A percentile compares a stretch with the other conserved stretches of the same genome.
Conservation (phyloP, 2,113 vertebrate species). For the Heliornis fulica region DNA sequence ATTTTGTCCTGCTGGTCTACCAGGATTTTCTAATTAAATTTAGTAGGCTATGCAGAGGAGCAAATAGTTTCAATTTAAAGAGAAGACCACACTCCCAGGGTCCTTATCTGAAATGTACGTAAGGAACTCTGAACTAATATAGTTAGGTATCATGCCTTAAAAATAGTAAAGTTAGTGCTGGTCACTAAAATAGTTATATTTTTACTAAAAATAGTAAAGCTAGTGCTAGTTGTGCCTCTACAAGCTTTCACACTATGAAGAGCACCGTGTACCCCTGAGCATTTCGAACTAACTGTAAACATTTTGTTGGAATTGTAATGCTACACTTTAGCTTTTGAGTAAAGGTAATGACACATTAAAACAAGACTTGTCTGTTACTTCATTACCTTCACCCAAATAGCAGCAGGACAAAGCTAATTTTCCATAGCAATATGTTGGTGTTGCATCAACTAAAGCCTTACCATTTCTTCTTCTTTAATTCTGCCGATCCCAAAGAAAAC, state of each 20-base stretch:
- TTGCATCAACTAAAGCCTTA: neutral
- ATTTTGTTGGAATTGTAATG: neutral
- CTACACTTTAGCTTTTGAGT: neutral
- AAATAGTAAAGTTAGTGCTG: neutral
- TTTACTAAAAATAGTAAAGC: neutral
- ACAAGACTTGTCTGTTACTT: neutral
- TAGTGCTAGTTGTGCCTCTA: neutral
- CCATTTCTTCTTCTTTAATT: neutral
- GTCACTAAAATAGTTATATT: too few relatives aligned
- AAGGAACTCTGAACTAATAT: neutral
- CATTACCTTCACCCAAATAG: neutral
- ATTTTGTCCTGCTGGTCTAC: constrained; percentile 79
- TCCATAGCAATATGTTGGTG: neutral
- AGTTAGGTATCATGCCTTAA: neutral
- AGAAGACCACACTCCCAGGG: constrained; percentile 70
- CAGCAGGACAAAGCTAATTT: neutral
- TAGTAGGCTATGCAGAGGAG: constrained; percentile 82
- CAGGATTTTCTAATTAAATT: constrained; percentile 92
- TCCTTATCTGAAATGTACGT: constrained; percentile 23
- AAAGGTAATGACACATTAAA: neutral
- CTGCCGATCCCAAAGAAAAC: neutral
- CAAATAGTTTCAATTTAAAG: constrained; percentile 81
- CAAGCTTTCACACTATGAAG: accelerated
- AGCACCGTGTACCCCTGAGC: neutral
- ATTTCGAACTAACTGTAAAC: neutral